Evolutionary conservation across 92 coral and sea anemone genomes (phyloP).

Genomic region (Metridium senile): DNA sequence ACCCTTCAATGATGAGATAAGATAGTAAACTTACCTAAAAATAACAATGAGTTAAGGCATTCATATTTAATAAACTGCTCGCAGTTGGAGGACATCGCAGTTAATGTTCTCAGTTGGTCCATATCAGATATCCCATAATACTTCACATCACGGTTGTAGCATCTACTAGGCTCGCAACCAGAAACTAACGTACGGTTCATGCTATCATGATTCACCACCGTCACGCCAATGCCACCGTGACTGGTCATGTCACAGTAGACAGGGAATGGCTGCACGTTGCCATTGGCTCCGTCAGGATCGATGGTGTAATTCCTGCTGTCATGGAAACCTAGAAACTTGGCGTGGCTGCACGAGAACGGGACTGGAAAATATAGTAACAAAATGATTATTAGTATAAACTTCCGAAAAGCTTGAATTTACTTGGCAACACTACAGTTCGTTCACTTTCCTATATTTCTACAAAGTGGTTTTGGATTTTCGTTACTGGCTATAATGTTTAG

Average conservation of each 20-base stretch:
- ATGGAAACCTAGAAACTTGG: conserved; percentile 22
- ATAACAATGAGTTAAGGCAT: conserved; percentile 2
- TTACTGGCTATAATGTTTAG: too few relatives aligned
- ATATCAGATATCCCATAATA: conserved; percentile 24
- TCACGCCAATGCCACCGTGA: conserved; percentile 34
- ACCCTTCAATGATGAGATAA: neutral
- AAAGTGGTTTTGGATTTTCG: too few relatives aligned
- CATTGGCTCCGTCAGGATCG: conserved; percentile 29
- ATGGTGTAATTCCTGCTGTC: conserved; percentile 19
- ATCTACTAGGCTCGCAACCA: conserved; percentile 31
- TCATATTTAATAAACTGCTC: conserved; percentile 33
- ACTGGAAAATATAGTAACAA: neutral
- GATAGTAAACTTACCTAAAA: conserved; percentile 1
- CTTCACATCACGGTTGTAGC: conserved; percentile 23
- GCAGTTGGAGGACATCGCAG: conserved; percentile 15
- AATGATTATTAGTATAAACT: neutral
- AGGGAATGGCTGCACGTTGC: conserved; percentile 15
- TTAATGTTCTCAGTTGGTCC: conserved; percentile 20
- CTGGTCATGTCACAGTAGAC: conserved; percentile 42
- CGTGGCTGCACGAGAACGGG: conserved; percentile 19
- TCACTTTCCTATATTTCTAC: too few relatives aligned
- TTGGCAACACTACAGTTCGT: too few relatives aligned
- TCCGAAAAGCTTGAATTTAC: neutral
- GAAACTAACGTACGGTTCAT: conserved; percentile 28
- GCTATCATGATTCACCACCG: conserved; percentile 50